Base-by-base conservation (phyloP, 2,797 vertebrate species). In the Acipenser oxyrinchus region DNA sequence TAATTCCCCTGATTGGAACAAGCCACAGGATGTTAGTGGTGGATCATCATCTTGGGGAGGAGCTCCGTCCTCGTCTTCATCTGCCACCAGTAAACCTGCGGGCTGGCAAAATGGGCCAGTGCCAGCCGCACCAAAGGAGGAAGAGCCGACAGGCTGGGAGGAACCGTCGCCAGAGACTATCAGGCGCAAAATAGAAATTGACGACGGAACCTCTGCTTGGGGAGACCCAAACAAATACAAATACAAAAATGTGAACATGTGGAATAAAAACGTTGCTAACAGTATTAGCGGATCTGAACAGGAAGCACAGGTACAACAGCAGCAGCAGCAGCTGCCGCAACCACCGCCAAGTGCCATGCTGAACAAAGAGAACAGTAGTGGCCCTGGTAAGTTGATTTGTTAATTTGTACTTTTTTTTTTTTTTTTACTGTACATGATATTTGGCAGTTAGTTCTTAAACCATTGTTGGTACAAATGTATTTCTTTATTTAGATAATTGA, bases 151-250 rank as follows among this genome's bases (percentile, higher is more conserved):
- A 0, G 97, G 97, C 62, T 99, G 97, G 97, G 96, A 98, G 83
- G 96, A 99, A 71, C 96, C 96, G 0, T 98, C 95, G 71, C 96
- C 96, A 0, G 95, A 99, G 77, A 96, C 95, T 18, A 84, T 97
- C 66, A 91, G 95, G 51, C 91, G 96, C 9, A 93, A 93, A 73
- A 98, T 94, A 90, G 95, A 97, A 79, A 96, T 99, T 0, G 97
- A 99, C 67, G 95, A 99, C 68, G 97, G 97, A 63, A 99, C 97
- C 49, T 87, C 95, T 2, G 95, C 96, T 60, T 99, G 97, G 97
- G 97, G 96, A 67, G 95, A 99, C 70, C 95, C 96, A 4, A 94
- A 87, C 83, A 93, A 97, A 70, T 91, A 92, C 82, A 92, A 91
- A 62, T 87, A 90, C 77, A 90, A 90, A 72, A 84, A 88, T 75